Evolutionary conservation across 2,797 vertebrate species (phyloP), one percentile per base, ranked within the genome.

Genomic region (Pitangus sulphuratus): DNA sequence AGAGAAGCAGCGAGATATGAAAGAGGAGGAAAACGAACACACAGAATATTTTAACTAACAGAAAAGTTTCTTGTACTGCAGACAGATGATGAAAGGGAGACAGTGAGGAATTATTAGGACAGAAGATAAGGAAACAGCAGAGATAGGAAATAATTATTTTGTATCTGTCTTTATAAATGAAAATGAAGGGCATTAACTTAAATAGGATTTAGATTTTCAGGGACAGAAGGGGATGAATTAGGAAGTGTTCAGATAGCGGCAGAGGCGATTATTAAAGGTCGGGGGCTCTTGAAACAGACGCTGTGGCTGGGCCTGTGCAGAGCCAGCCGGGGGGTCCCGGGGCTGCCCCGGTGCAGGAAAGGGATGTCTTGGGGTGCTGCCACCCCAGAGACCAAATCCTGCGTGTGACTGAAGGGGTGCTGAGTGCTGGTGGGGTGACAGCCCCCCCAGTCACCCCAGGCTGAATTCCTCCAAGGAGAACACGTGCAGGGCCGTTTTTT

Each of bases 121-220:
- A 45, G 93, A 94, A 98, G 98, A 98, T 98, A 98, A 98, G 98
- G 95, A 98, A 98, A 97, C 97, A 96, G 96, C 71, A 40, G 97
- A 98, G 98, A 98, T 98, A 98, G 96, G 97, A 98, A 98, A 98
- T 98, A 98, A 98, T 98, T 98, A 98, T 98, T 98, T 98, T 98
- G 97, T 98, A 98, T 98, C 98, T 98, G 97, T 98, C 98, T 98
- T 98, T 97, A 97, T 97, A 98, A 98, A 98, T 98, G 97, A 98
- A 98, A 98, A 98, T 98, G 98, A 98, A 98, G 98, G 98, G 97
- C 98, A 98, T 98, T 98, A 98, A 97, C 97, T 98, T 97, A 97
- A 98, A 98, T 98, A 96, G 97, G 98, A 98, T 98, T 98, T 98
- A 98, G 97, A 97, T 97, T 98, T 98, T 97, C 97, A 65, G 97